Conservation (phyloP, 2,888 invertebrate species). For the Acrobasis suavella region DNA sequence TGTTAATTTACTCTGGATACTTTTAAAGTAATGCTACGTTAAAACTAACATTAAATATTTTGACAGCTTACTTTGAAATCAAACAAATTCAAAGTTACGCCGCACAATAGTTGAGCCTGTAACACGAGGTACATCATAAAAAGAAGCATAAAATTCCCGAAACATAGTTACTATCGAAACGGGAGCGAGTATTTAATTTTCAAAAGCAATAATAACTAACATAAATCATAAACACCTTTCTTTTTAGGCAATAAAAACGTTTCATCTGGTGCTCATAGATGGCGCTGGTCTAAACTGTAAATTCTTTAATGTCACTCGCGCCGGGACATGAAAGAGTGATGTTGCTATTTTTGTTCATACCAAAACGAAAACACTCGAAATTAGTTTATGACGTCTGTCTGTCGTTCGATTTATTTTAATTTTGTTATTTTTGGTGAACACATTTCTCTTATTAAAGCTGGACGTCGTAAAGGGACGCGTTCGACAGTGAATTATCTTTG, state of each 20-base stretch:
- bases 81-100: conserved; percentile 16
- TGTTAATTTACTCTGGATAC: background rate
- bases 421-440: conserved; percentile 76
- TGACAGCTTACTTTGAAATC: conserved; percentile 9
- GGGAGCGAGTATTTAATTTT: conserved; percentile 58
- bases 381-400: conserved; percentile 82
- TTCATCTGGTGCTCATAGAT: conserved; percentile 71
- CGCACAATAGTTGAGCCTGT: conserved; percentile 31
- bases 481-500: conserved; percentile 74
- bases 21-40: conserved; percentile 1
- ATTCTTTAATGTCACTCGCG: conserved; percentile 78
- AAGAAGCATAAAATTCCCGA: conserved; percentile 38
- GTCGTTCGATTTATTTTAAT: conserved; percentile 82
- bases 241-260: conserved; percentile 64
- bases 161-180: conserved; percentile 49
- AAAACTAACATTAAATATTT: conserved; percentile 12
- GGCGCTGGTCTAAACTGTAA: conserved; percentile 74
- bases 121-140: conserved; percentile 27
- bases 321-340: conserved; percentile 79
- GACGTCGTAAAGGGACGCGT: conserved; percentile 63
- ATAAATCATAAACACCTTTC: conserved; percentile 74
- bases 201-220: conserved; percentile 57
- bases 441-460: conserved; percentile 71
- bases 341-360: conserved; percentile 76
- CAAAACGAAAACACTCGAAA: conserved; percentile 82